Percentiles rank a stretch among this genome's conserved stretches.
phyloP scores from a whole-genome alignment of 64 coral and sea anemone species.

The Catalaphyllia jardinei region DNA sequence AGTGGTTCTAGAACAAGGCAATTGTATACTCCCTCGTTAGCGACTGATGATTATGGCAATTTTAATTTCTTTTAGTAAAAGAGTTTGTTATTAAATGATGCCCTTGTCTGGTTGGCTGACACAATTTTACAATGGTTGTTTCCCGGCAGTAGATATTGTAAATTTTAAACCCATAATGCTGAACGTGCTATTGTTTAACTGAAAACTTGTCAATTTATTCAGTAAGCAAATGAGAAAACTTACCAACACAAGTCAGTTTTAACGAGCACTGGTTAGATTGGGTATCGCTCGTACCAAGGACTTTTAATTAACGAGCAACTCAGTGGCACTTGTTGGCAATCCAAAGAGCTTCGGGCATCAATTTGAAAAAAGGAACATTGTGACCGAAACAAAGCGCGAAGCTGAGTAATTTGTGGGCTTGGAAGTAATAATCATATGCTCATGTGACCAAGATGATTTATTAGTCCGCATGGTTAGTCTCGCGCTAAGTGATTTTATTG shows the following conservation, averaged over 20 bases:
- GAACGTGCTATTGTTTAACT: not conserved
- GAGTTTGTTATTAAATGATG: not conserved
- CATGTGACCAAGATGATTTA: not conserved
- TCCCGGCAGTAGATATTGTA: not conserved
- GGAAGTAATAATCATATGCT: too few relatives aligned
- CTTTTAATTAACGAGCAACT: too few relatives aligned
- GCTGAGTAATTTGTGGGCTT: not conserved
- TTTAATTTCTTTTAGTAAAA: not conserved
- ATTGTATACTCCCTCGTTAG: not conserved
- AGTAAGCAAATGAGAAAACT: not conserved
- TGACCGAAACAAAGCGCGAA: not conserved
- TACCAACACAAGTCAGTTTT: not conserved
- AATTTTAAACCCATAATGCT: too few relatives aligned
- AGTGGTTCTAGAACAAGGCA: not conserved
- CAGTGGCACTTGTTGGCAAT: not conserved
- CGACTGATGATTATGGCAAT: not conserved
- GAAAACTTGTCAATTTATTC: not conserved
- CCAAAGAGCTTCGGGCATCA: too few relatives aligned
- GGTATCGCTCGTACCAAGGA: not conserved
- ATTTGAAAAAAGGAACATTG: too few relatives aligned
- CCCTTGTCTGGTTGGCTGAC: too few relatives aligned
- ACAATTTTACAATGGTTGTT: too few relatives aligned
- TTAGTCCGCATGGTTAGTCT: constrained; percentile 54
- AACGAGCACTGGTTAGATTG: not conserved
- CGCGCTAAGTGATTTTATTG: constrained; percentile 69